phyloP scores from a whole-genome alignment of 2,888 invertebrate genomes.

The Conomelus anceps region DNA sequence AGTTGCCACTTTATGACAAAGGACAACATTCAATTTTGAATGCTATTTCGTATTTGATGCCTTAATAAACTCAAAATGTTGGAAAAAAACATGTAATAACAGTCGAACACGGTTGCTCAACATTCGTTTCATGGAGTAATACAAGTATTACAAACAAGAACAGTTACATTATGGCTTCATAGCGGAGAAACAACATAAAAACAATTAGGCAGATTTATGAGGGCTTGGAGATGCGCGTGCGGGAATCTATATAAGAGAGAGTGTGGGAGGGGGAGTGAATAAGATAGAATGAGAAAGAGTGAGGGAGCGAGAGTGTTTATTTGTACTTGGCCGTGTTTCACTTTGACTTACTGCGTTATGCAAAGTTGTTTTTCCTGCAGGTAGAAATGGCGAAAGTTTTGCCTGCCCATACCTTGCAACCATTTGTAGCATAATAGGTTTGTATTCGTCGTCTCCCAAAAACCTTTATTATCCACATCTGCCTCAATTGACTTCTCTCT shows the following conservation, averaged over 20 bases:
- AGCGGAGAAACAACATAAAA: background rate
- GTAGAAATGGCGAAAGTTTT: background rate
- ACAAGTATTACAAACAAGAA: background rate
- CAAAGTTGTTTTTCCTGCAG: background rate
- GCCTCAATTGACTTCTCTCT: background rate
- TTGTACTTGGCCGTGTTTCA: background rate
- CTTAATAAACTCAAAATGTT: background rate
- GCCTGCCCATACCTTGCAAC: background rate
- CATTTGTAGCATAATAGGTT: background rate
- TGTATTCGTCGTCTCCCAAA: background rate
- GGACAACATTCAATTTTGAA: too few species aligned
- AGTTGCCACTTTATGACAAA: too few species aligned
- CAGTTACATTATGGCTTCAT: background rate
- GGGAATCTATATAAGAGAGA: too few species aligned
- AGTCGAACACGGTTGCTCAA: background rate
- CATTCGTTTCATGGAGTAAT: background rate
- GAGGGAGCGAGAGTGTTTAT: background rate
- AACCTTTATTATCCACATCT: background rate
- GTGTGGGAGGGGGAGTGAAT: background rate
- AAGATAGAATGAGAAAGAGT: background rate
- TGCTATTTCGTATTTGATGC: too few species aligned
- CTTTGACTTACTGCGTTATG: background rate
- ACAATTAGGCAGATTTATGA: background rate
- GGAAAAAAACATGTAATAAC: background rate
- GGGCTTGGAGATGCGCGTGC: background rate